A percentile compares a stretch with the other conserved stretches of the same genome.
Conservation (phyloP, 2,888 invertebrate species). For the Podotricha telesiphe region DNA sequence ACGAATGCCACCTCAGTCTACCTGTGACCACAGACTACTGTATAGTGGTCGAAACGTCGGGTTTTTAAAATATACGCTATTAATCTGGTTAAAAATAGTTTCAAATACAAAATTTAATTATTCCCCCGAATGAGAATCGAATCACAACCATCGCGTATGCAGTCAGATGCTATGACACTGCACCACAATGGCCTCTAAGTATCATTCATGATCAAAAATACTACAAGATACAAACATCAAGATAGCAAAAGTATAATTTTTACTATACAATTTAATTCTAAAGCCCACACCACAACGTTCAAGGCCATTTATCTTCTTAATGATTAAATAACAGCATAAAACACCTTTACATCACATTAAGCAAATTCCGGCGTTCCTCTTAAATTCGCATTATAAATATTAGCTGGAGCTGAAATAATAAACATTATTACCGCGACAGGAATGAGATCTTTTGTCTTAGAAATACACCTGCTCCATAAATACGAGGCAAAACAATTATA, state of each 20-base stretch:
- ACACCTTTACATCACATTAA: constrained; percentile 29
- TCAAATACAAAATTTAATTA: no score
- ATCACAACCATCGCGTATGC: no score
- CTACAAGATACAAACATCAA: background rate
- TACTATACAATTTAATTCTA: background rate
- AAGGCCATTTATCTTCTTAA: constrained; percentile 19
- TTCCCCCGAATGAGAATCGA: no score
- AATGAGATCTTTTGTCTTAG: constrained; percentile 47
- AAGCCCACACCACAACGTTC: constrained; percentile 8
- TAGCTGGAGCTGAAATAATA: constrained; percentile 49
- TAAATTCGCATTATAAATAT: constrained; percentile 45
- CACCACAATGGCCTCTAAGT: no score
- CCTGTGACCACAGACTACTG: no score
- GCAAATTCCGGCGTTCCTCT: constrained; percentile 23
- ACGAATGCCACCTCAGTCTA: no score
- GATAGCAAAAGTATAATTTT: background rate
- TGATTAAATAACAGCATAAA: constrained; percentile 19
- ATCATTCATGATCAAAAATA: no score
- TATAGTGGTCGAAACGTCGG: no score
- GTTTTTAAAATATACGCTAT: no score
- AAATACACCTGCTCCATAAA: constrained; percentile 45
- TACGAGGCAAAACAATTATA: constrained; percentile 25
- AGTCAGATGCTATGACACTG: no score
- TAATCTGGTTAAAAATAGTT: no score
- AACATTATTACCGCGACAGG: constrained; percentile 48